Percentiles rank a stretch among this genome's conserved stretches.
phyloP scores from a whole-genome alignment of 2,113 vertebrate species.

The Microcebus jonahi region DNA sequence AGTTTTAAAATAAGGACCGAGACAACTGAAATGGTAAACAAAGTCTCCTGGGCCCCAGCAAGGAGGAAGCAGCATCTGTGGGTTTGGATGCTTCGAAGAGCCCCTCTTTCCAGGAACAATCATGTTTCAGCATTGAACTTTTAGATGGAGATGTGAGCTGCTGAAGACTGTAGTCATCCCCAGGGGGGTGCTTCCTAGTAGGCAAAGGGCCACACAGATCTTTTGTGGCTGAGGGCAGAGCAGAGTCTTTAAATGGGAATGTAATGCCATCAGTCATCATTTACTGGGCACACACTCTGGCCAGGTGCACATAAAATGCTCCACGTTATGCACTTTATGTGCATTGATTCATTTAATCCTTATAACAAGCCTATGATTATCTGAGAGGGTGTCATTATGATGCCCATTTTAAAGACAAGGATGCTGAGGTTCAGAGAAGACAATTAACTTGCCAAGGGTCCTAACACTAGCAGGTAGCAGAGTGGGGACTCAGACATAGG shows the following conservation, averaged over 20 bases:
- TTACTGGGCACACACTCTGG: not conserved
- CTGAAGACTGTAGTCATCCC: not conserved
- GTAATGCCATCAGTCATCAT: not conserved
- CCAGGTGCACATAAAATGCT: not conserved
- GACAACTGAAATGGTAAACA: slow-evolving; percentile 63
- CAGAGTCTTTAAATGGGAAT: not conserved
- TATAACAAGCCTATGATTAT: not conserved
- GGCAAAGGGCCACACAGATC: not conserved
- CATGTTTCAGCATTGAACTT: not conserved
- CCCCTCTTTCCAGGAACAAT: slow-evolving; percentile 67
- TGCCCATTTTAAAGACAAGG: slow-evolving; percentile 13
- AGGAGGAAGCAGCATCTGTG: slow-evolving; percentile 50
- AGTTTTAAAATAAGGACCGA: slow-evolving; percentile 79
- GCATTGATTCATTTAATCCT: not conserved
- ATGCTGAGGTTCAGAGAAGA: not conserved
- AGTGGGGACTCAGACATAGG: not conserved
- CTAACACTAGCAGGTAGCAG: not conserved
- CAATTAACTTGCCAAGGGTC: not conserved
- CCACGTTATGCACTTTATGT: not conserved
- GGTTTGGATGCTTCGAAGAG: slow-evolving; percentile 30
- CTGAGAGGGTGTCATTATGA: not conserved
- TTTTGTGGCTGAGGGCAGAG: not conserved
- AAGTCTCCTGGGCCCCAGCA: slow-evolving; percentile 54
- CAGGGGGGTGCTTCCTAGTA: not conserved
- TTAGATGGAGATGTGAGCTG: not conserved